These are phyloP conservation scores for Cataglyphis rosenhaueri DNA, from an alignment of 2,888 invertebrate species.

Conservation along the genomic window DNA sequence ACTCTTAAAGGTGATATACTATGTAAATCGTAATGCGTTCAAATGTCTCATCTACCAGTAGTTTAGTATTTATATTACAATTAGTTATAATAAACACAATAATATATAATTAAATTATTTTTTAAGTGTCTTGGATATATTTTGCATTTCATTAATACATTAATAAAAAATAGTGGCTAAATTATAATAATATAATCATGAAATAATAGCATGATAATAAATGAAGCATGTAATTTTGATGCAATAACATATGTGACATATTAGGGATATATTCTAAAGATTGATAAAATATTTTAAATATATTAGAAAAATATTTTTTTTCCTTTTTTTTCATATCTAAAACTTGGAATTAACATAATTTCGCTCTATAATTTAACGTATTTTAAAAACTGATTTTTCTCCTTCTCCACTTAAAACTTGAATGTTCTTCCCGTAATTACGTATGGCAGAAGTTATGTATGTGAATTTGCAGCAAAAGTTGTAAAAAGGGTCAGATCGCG, in stretches of 20 bases:
- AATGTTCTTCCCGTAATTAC: not conserved
- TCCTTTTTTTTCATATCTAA: not conserved
- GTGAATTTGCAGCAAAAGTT: not conserved
- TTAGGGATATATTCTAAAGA: not conserved
- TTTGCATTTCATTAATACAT: not conserved
- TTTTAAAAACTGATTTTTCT: not conserved
- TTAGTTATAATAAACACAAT: not conserved
- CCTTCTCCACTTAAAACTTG: not conserved
- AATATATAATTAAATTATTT: not conserved
- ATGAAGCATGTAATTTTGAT: not conserved
- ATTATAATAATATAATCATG: not conserved
- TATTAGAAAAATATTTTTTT: not conserved
- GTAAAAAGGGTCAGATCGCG: not conserved
- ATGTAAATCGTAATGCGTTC: not conserved
- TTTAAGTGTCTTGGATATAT: not conserved
- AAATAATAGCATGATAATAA: not conserved
- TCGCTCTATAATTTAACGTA: not conserved
- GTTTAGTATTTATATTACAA: not conserved
- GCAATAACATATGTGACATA: not conserved
- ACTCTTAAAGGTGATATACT: constrained; percentile 39
- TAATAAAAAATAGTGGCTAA: not conserved
- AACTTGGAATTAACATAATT: not conserved
- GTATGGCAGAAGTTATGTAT: not conserved
- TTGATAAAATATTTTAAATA: not conserved
- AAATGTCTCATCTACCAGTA: not conserved